phyloP scores from a whole-genome alignment of 2,888 invertebrate genomes.

The Drosophila affinis region DNA sequence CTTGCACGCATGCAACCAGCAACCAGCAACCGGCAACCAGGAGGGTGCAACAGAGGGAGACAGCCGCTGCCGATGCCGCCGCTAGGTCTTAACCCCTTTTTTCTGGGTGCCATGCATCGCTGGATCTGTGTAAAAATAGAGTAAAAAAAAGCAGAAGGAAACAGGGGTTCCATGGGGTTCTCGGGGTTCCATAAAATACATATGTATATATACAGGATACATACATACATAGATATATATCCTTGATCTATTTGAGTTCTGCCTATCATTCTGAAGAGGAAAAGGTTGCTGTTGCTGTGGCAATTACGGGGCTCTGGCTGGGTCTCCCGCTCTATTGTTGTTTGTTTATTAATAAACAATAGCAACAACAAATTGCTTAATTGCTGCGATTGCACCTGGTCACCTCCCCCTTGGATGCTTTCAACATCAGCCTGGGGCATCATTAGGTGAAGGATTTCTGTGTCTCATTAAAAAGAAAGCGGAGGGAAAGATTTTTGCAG shows the following conservation, averaged over 20 bases:
- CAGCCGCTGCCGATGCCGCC: not conserved
- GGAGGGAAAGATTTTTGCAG: constrained; percentile 25
- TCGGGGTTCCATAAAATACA: not conserved
- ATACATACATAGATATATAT: constrained; percentile 23
- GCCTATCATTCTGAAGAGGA: constrained; percentile 5
- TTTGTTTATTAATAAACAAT: constrained; percentile 77
- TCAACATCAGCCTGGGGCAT: constrained; percentile 28
- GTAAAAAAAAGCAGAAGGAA: constrained; percentile 4
- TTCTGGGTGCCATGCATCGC: constrained; percentile 76
- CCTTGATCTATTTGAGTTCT: constrained; percentile 43
- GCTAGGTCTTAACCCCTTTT: not conserved
- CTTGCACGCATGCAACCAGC: constrained; percentile 41
- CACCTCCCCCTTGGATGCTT: constrained; percentile 39
- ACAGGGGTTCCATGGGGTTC: constrained; percentile 60
- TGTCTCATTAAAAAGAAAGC: constrained; percentile 66
- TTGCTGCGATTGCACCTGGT: constrained; percentile 51
- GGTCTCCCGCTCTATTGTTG: constrained; percentile 37
- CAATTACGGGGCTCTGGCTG: constrained; percentile 54
- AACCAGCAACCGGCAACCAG: not conserved
- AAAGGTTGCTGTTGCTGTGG: constrained; percentile 56
- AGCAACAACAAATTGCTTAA: constrained; percentile 67
- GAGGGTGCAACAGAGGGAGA: constrained; percentile 3
- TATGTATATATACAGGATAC: constrained; percentile 13
- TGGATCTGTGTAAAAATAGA: constrained; percentile 36
- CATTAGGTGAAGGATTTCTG: constrained; percentile 52